Percentiles rank a stretch among this genome's conserved stretches.
phyloP scores from a whole-genome alignment of 2,888 invertebrate genomes.

The Temnothorax unifasciatus region DNA sequence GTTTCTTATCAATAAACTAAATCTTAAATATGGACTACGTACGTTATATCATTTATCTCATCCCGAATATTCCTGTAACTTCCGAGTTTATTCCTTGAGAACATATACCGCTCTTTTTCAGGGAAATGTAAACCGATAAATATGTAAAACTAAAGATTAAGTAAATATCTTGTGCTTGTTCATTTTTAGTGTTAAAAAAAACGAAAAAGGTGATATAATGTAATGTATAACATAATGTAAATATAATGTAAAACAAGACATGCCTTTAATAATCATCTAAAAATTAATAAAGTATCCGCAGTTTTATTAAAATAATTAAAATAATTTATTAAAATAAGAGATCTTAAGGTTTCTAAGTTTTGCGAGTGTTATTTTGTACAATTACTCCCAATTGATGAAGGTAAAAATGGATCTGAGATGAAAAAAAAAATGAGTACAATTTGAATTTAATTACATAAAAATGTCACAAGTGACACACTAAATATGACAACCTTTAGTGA shows the following conservation, averaged over 20 bases:
- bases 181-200: background rate
- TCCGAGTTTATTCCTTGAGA: background rate
- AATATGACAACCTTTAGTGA: constrained; percentile 24
- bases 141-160: background rate
- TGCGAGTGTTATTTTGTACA: constrained; percentile 10
- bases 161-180: background rate
- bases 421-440: background rate
- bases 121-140: background rate
- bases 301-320: constrained; percentile 11
- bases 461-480: constrained; percentile 11
- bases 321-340: background rate
- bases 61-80: background rate
- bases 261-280: constrained; percentile 13
- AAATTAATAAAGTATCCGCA: background rate
- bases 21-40: constrained; percentile 37
- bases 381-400: background rate
- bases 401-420: background rate
- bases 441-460: constrained; percentile 34
- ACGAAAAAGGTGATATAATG: background rate
- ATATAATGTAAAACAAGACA: background rate
- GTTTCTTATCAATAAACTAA: constrained; percentile 57
- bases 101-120: background rate
- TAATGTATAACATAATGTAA: too few species aligned
- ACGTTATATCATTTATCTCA: background rate
- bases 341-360: background rate